Evolutionary conservation across 2,113 vertebrate genomes (phyloP).

Genomic region (Bubo scandiacus): DNA sequence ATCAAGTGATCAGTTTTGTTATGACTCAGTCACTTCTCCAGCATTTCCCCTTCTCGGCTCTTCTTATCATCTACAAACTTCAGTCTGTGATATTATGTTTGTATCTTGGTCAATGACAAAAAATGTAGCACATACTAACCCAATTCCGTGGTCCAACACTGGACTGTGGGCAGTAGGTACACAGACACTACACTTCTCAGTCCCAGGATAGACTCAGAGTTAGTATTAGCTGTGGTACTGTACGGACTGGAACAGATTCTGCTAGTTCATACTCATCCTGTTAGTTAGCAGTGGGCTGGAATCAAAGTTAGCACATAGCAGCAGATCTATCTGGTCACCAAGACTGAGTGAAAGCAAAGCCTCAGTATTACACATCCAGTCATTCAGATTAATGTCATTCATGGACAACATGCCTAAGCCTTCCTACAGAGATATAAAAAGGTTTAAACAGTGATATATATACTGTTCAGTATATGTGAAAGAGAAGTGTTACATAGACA

Average conservation of each 20-base stretch:
- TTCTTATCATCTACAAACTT: background rate
- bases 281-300: background rate
- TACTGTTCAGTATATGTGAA: background rate
- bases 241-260: background rate
- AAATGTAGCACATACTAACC: too few relatives aligned
- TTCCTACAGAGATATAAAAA: background rate
- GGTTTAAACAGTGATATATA: background rate
- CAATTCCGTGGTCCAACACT: fast-evolving
- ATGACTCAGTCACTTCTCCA: background rate
- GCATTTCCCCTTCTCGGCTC: background rate
- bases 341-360: background rate
- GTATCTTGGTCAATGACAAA: background rate
- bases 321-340: background rate
- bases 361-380: background rate
- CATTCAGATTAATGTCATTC: background rate
- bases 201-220: background rate
- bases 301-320: background rate
- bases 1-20: background rate
- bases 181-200: background rate
- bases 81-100: background rate
- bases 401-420: background rate
- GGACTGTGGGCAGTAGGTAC: background rate
- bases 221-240: background rate
- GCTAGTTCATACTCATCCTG: fast-evolving
- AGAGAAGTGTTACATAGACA: background rate